Conservation (phyloP, 2,113 vertebrate genomes). For the Cyprinodon tularosa region DNA sequence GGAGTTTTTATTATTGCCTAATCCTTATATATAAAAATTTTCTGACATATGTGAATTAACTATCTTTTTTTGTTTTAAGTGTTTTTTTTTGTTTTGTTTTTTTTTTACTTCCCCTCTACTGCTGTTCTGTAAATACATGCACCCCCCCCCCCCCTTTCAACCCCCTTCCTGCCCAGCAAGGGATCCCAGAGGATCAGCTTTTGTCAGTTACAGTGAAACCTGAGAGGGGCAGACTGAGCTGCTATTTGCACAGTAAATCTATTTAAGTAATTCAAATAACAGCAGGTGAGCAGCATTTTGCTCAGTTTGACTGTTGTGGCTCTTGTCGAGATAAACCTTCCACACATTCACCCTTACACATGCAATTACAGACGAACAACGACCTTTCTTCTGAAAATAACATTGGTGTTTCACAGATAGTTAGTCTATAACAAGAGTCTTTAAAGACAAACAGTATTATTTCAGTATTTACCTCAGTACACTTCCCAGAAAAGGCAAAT, state of each 20-base stretch:
- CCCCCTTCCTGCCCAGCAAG: constrained; percentile 21
- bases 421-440: constrained; percentile 17
- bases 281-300: constrained; percentile 41
- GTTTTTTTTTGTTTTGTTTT: neutral
- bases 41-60: neutral
- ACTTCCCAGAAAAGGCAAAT: constrained; percentile 37
- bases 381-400: neutral
- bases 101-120: constrained; percentile 7
- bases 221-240: constrained; percentile 26
- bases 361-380: neutral
- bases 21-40: neutral
- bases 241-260: constrained; percentile 55
- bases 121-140: constrained; percentile 33
- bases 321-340: constrained; percentile 4
- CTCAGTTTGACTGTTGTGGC: constrained; percentile 20
- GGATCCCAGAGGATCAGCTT: constrained; percentile 41
- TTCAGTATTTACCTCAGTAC: constrained; percentile 49
- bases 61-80: neutral
- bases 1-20: neutral
- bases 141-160: neutral
- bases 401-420: constrained; percentile 19
- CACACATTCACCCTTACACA: neutral
- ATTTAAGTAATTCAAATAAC: constrained; percentile 43
- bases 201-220: constrained; percentile 50
- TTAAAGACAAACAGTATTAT: constrained; percentile 16